Evolutionary conservation across 2,888 invertebrate genomes (phyloP), one percentile per base, ranked within the genome.

Genomic region (Xiphydria camelus): DNA sequence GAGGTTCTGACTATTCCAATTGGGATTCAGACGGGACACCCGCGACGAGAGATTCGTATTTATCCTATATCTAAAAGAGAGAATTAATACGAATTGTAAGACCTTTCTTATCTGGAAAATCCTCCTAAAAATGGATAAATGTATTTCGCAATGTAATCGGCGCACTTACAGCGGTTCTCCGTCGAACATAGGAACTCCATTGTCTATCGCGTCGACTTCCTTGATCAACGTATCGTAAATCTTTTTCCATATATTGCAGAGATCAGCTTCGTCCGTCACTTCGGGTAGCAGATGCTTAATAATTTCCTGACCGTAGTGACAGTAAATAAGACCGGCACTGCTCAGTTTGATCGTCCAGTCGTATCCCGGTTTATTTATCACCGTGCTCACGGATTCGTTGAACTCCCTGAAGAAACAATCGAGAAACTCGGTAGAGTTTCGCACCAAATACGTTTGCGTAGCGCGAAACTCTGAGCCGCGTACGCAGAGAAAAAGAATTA

Each of bases 161-260:
- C 5, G 26, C 12, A 51, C 56, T 55, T 71, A 79, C 63, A 47
- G 35, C 0, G 88, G 86, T 64, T 87, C 84, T 1, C 83, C 88
- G 29, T 86, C 83, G 51, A 83, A 84, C 81, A 91, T 88, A 0
- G 87, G 85, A 0, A 97, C 82, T n/a, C 98, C 99, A 79, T 99
- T 99, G 73, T 99, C 99, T 42, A 97, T 89, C 1, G 90, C 98
- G 78, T 99, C 99, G 47, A 99, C 82, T 80, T 97, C 96, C 77
- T 89, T 87, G 9, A 99, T 85, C 42, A 98, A 89, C 45, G 82
- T 82, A 53, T 89, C 86, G 73, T 99, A 99, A 0, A 98, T 80
- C 69, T 85, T 83, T 51, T 81, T 78, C 62, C 81, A 92, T 9
- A 90, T 76, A 1, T 78, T 61, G 47, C 76, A 77, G 0, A 88